Percentiles rank a stretch among this genome's conserved stretches.
phyloP scores from a whole-genome alignment of 2,888 invertebrate species.

The Rhagonycha fulva region DNA sequence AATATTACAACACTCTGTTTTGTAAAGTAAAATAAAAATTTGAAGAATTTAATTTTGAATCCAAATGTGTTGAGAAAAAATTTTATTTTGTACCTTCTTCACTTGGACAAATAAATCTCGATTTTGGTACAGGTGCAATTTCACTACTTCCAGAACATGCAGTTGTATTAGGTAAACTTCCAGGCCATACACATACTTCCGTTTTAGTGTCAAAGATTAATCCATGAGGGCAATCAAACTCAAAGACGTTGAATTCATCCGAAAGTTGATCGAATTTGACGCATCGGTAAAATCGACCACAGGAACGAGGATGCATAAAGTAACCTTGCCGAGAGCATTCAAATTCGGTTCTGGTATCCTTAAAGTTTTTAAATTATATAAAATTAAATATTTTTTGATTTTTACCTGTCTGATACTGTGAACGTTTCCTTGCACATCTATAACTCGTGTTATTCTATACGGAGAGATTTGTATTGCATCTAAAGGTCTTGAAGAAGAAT shows the following conservation, averaged over 20 bases:
- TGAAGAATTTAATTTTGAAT: no score
- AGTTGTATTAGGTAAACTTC: conserved; percentile 69
- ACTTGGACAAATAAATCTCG: conserved; percentile 70
- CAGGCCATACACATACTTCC: conserved; percentile 83
- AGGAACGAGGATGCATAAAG: conserved; percentile 77
- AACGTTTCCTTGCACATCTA: conserved; percentile 74
- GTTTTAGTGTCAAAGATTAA: conserved; percentile 75
- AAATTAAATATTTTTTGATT: not conserved
- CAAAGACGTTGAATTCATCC: conserved; percentile 77
- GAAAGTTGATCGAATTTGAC: conserved; percentile 78
- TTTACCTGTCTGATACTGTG: conserved; percentile 69
- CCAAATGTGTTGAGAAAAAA: no score
- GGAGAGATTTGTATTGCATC: conserved; percentile 71
- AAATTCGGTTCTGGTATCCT: conserved; percentile 75
- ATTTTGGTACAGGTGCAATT: conserved; percentile 73
- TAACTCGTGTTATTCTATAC: conserved; percentile 72
- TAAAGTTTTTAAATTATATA: conserved; percentile 34
- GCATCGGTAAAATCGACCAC: conserved; percentile 79
- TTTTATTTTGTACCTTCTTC: conserved; percentile 57
- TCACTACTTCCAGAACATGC: conserved; percentile 79
- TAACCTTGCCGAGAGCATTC: conserved; percentile 77
- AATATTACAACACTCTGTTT: no score
- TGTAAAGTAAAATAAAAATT: no score
- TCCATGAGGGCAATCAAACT: conserved; percentile 80
- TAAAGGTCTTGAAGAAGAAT: conserved; percentile 56